Evolutionary conservation across 2,888 invertebrate species (phyloP).

Genomic region (Hemistola chrysoprasaria): DNA sequence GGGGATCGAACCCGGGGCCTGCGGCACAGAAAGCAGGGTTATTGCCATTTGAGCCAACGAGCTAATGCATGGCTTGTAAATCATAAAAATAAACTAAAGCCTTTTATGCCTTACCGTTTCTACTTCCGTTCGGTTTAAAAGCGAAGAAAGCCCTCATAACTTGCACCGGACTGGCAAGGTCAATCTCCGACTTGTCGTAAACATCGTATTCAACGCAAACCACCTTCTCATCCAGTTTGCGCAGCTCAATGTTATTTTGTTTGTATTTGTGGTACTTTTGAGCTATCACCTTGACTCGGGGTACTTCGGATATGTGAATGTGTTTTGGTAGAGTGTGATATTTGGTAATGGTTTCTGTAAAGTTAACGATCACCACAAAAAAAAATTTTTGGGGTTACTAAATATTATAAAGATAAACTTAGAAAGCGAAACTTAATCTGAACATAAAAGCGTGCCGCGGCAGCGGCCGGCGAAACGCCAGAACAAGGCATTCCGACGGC

Average conservation of each 20-base stretch:
- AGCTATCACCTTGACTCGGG: constrained; percentile 60
- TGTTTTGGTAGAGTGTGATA: constrained; percentile 26
- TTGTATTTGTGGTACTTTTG: constrained; percentile 61
- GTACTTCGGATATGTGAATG: constrained; percentile 53
- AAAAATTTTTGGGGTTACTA: too few species aligned
- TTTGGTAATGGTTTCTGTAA: constrained; percentile 18
- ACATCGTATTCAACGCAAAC: constrained; percentile 71
- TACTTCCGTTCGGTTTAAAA: constrained; percentile 40
- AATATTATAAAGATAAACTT: constrained; percentile 1
- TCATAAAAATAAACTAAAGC: too few species aligned
- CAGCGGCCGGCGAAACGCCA: too few species aligned
- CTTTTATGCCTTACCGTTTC: constrained; percentile 18
- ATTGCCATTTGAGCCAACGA: too few species aligned
- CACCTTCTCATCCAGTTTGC: constrained; percentile 58
- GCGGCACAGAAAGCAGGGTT: too few species aligned
- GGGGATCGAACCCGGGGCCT: too few species aligned
- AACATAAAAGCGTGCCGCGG: too few species aligned
- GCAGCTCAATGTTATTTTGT: constrained; percentile 56
- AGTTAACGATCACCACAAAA: too few species aligned
- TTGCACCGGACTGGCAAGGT: constrained; percentile 40
- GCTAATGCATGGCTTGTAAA: background rate
- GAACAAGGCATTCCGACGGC: too few species aligned
- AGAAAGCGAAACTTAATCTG: too few species aligned
- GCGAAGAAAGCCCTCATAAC: constrained; percentile 64
- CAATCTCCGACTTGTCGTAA: constrained; percentile 28